Evolutionary conservation across 2,113 vertebrate species (phyloP), one percentile per base, ranked within the genome.

Genomic region (Martes martes): DNA sequence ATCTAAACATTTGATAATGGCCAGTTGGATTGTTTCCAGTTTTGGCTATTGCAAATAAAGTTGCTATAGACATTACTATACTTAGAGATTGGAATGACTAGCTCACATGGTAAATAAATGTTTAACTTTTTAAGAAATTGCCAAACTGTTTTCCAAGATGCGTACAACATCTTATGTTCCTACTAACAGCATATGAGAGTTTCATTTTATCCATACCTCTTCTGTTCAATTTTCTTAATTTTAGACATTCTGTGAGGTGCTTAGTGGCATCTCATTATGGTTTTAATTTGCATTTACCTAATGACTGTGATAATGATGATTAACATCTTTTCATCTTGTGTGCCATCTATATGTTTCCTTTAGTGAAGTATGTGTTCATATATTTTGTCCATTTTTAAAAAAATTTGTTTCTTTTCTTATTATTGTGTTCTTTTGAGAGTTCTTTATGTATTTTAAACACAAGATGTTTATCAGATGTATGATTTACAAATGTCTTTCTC

Each of bases 71-170:
- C 39, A 36, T 73, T 85, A 81, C 15, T 73, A 7, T 83, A 73
- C 18, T 42, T 69, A 86, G 39, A 9, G 26, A 47, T 15, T 76
- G 15, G 7, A 92, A 73, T 95, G 74, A 23, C 15, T 88, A 31
- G 36, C n/a, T 50, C 31, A 80, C 19, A 55, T 33, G 45, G 11
- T 57, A 94, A 50, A 59, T 79, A 13, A 21, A 39, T 52, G 8
- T 94, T 94, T 57, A 81, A 71, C 16, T 74, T 95, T 95, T 92
- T 36, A 96, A 86, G 52, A 87, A 61, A n/a, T 92, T 42, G 2
- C 6, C 14, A 45, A 78, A 59, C 15, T 69, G 6, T 61, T 78
- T 94, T 84, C 14, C 47, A 87, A 92, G 89, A 61, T 39, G 13
- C n/a, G 19, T 47, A 74, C 7, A 96, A n/a, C 24, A 83, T 92